Evolutionary conservation across 2,113 vertebrate genomes (phyloP).

Genomic region (Leucoraja erinaceus): DNA sequence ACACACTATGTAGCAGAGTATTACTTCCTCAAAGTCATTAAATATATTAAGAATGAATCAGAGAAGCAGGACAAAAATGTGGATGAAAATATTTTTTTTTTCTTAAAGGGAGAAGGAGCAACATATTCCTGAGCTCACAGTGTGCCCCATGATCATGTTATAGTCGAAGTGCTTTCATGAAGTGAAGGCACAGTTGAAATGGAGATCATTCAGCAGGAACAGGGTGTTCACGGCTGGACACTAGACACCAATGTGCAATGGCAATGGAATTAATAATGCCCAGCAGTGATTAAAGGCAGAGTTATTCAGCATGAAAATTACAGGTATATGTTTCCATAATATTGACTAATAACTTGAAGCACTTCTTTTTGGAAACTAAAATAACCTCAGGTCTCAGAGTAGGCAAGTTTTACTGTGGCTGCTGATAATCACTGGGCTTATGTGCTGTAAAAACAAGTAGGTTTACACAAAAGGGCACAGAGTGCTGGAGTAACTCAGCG

Average conservation of each 20-base stretch:
- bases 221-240: background rate
- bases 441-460: too few relatives aligned
- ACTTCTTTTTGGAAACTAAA: background rate
- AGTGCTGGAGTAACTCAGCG: too few relatives aligned
- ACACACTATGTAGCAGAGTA: background rate
- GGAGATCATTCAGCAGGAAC: background rate
- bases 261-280: background rate
- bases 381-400: background rate
- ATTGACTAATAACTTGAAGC: background rate
- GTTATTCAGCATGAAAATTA: background rate
- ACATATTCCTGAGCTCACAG: background rate
- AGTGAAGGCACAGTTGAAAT: too few relatives aligned
- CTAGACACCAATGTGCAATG: background rate
- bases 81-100: background rate
- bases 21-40: background rate
- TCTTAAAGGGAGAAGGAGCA: background rate
- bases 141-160: background rate
- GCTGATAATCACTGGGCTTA: background rate
- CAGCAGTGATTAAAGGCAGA: background rate
- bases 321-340: background rate
- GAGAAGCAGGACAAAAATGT: background rate
- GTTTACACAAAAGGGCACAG: too few relatives aligned
- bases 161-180: background rate
- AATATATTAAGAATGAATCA: background rate
- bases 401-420: background rate